phyloP scores from a whole-genome alignment of 2,113 vertebrate species.

The Etheostoma spectabile region DNA sequence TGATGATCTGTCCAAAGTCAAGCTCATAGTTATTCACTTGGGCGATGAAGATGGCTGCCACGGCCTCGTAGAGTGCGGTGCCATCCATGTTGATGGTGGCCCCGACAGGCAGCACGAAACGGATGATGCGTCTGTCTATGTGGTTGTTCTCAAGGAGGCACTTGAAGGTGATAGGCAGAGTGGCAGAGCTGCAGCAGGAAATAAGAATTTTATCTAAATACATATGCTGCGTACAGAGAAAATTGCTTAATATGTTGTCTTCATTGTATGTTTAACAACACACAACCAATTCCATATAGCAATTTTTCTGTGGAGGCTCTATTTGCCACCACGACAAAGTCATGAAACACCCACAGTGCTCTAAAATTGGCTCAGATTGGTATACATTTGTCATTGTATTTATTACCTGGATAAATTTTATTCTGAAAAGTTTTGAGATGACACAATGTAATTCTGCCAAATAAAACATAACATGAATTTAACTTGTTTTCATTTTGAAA shows the following conservation, averaged over 20 bases:
- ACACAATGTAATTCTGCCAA: too few species aligned
- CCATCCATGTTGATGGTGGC: constrained; percentile 82
- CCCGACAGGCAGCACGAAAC: constrained; percentile 80
- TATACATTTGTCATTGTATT: neutral
- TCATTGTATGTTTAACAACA: too few species aligned
- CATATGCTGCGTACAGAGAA: too few species aligned
- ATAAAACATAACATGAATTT: too few species aligned
- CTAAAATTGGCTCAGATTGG: neutral
- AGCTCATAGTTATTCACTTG: constrained; percentile 82
- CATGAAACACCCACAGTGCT: neutral
- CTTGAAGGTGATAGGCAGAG: constrained; percentile 84
- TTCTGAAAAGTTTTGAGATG: neutral
- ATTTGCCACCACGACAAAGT: neutral
- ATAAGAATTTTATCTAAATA: too few species aligned
- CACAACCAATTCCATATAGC: neutral
- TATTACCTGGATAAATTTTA: neutral
- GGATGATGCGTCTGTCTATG: constrained; percentile 81
- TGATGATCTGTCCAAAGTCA: constrained; percentile 81
- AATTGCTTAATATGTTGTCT: too few species aligned
- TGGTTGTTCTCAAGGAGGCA: constrained; percentile 83
- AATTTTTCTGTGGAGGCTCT: neutral
- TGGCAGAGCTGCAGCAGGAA: constrained; percentile 72
- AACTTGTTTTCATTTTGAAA: too few species aligned
- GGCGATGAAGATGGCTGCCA: constrained; percentile 81
- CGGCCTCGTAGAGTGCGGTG: constrained; percentile 78